Conservation (phyloP, 2,113 vertebrate species). For the Actenoides lindsayi region DNA sequence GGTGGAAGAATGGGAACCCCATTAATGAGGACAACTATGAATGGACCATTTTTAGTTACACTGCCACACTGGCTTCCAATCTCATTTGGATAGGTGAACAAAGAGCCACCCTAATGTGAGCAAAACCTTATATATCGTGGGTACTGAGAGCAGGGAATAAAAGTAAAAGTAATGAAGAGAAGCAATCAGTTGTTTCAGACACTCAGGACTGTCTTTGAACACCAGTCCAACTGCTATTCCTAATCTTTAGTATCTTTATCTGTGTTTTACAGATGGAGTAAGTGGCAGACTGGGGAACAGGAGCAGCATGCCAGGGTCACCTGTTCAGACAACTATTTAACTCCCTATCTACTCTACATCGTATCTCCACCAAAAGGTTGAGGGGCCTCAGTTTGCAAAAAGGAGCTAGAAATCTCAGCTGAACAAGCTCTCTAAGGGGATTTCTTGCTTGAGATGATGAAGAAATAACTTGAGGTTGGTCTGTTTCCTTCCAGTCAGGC, state of each 20-base stretch:
- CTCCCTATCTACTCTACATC: neutral
- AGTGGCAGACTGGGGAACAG: neutral
- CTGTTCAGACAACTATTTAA: neutral
- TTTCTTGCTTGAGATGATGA: conserved; percentile 31
- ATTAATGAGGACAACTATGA: neutral
- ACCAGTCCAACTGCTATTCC: neutral
- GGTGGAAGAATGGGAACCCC: neutral
- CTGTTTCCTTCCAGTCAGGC: neutral
- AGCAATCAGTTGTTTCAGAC: neutral
- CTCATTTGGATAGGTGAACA: neutral
- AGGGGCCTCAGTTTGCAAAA: neutral
- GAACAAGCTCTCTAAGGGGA: neutral
- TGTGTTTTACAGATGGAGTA: neutral
- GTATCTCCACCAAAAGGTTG: neutral
- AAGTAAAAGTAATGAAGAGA: neutral
- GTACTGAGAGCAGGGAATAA: neutral
- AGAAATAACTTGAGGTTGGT: conserved; percentile 21
- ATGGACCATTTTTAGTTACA: neutral
- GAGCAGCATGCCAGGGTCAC: neutral
- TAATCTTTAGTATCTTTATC: neutral
- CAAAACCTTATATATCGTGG: neutral
- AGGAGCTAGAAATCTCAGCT: neutral
- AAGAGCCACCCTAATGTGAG: neutral
- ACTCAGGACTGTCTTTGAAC: neutral
- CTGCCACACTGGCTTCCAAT: neutral